phyloP scores from a whole-genome alignment of 2,113 vertebrate species.

The Macquaria ambigua region DNA sequence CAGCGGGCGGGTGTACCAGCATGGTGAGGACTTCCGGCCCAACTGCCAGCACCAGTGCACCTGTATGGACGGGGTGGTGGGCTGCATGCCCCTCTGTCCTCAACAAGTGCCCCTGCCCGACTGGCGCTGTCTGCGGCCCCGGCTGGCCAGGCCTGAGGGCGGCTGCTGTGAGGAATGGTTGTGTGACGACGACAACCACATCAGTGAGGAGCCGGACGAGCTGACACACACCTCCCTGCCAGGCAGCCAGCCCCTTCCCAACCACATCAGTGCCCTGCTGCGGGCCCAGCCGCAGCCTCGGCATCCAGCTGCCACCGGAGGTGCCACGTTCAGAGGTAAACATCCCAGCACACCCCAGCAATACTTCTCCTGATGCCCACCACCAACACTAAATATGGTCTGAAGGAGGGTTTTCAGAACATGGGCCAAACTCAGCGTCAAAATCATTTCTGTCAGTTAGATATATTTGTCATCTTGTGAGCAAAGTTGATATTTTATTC shows the following conservation, averaged over 20 bases:
- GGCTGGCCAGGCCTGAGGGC: constrained; percentile 60
- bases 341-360: not conserved
- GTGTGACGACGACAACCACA: constrained; percentile 83
- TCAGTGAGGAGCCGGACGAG: constrained; percentile 76
- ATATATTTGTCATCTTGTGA: not conserved
- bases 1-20: constrained; percentile 82
- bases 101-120: constrained; percentile 76
- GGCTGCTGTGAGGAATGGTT: constrained; percentile 85
- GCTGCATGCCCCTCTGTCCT: constrained; percentile 86
- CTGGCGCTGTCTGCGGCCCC: constrained; percentile 74
- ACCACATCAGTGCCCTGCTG: constrained; percentile 79
- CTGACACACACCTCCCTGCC: constrained; percentile 15
- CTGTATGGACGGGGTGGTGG: constrained; percentile 85
- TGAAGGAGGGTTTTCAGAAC: not conserved
- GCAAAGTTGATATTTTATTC: not conserved
- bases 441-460: no score
- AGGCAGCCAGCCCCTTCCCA: constrained; percentile 57
- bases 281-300: constrained; percentile 12
- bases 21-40: constrained; percentile 84
- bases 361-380: not conserved
- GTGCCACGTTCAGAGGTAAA: constrained; percentile 69
- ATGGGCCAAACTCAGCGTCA: not conserved
- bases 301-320: constrained; percentile 28
- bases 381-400: not conserved
- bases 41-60: constrained; percentile 85